Evolutionary conservation across 2,113 vertebrate genomes (phyloP), one percentile per base, ranked within the genome.

Genomic region (Phaethornis superciliosus): DNA sequence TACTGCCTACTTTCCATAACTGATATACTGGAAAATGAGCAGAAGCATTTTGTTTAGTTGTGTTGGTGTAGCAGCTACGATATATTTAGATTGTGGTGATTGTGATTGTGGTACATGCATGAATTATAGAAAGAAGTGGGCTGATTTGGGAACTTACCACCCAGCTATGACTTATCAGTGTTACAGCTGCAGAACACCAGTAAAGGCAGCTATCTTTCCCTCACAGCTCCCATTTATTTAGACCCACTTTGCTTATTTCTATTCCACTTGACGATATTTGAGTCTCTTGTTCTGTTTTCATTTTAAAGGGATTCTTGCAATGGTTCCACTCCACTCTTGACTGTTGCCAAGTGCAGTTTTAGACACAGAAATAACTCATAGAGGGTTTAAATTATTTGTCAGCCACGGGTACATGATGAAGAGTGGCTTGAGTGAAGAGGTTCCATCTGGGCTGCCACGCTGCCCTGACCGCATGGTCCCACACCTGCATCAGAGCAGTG

Each of bases 371-470:
- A 74, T n/a, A 44, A 58, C 4, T 65, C 37, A 46, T 4, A 32
- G 21, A 27, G 52, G 9, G 18, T 58, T 77, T 62, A 81, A 91
- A 65, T 69, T 32, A 3, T 83, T 72, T 85, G 24, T 74, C 0
- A 0, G 18, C 16, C 46, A 44, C 15, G n/a, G 15, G 27, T 8
- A 40, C 0, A 1, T 9, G 60, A 49, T 23, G 30, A 77, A 65
- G 17, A 69, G 55, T 52, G 44, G 20, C n/a, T 65, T 55, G 12
- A 68, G 11, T n/a, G n/a, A 83, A n/a, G 89, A 74, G 15, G 59
- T 62, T 12, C 16, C n/a, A 7, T 7, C 35, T 67, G 62, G 40
- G 9, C 47, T 78, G 35, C 33, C 1, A 1, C 18, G 30, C 10
- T 74, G 46, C 8, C 15, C 47, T 62, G 23, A 6, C 46, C 55